phyloP scores from a whole-genome alignment of 92 coral and sea anemone genomes.

The Phenganax marumi region DNA sequence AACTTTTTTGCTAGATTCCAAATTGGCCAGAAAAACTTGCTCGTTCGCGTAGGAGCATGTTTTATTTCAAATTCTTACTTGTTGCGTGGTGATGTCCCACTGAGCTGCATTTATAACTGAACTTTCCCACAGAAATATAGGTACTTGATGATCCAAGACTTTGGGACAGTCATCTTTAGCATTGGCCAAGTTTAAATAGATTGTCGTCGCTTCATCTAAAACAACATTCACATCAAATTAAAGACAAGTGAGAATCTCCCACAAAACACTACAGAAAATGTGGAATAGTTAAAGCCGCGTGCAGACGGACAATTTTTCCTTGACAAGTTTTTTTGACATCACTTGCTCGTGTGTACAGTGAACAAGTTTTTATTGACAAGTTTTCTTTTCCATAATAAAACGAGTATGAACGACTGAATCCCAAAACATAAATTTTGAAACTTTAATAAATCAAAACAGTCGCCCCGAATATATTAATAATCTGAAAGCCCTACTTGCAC shows the following conservation, averaged over 20 bases:
- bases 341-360: too few relatives aligned
- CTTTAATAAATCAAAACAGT: too few relatives aligned
- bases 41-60: neutral
- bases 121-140: slow-evolving; percentile 90
- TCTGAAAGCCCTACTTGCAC: too few relatives aligned
- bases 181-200: slow-evolving; percentile 69
- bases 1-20: too few relatives aligned
- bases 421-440: too few relatives aligned
- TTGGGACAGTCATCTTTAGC: slow-evolving; percentile 58
- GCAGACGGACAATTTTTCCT: too few relatives aligned
- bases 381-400: too few relatives aligned
- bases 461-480: too few relatives aligned
- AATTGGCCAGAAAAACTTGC: neutral
- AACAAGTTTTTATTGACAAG: too few relatives aligned
- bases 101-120: slow-evolving; percentile 62
- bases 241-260: neutral
- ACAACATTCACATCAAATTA: neutral
- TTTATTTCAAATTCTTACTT: slow-evolving; percentile 42
- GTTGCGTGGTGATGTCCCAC: slow-evolving; percentile 97
- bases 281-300: neutral
- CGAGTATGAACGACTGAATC: too few relatives aligned
- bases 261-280: neutral
- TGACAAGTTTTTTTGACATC: too few relatives aligned
- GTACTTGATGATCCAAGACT: slow-evolving; percentile 88
- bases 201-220: slow-evolving; percentile 88